These are phyloP conservation scores for Neria commutata DNA, from an alignment of 2,888 invertebrate genomes.

Conservation along the genomic window DNA sequence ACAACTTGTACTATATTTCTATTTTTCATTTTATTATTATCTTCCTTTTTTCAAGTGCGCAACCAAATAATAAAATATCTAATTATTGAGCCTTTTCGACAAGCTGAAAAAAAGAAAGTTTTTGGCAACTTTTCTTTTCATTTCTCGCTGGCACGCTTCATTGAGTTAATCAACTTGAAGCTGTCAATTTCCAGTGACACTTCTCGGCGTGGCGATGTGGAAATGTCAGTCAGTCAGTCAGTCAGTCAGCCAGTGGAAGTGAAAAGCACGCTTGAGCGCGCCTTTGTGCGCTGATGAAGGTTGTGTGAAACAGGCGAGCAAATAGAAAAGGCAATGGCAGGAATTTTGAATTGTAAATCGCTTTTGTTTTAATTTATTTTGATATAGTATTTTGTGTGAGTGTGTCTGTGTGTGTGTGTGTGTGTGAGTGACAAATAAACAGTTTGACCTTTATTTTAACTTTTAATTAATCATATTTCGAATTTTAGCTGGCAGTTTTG, in stretches of 20 bases:
- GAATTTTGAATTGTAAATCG: background rate
- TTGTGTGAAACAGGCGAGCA: background rate
- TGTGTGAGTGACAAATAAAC: background rate
- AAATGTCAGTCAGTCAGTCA: slow-evolving; percentile 3
- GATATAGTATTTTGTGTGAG: background rate
- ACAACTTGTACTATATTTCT: no score
- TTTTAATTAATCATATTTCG: background rate
- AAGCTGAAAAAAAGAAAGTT: no score
- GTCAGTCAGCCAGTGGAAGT: background rate
- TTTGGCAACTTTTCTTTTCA: no score
- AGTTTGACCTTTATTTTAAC: background rate
- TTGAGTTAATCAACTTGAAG: slow-evolving; percentile 4
- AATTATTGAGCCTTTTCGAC: background rate
- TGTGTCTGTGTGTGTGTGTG: no score
- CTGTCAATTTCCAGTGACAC: slow-evolving; percentile 1
- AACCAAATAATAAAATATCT: no score
- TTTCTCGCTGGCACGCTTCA: no score
- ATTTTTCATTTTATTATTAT: no score
- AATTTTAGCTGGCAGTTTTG: background rate
- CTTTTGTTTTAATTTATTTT: background rate
- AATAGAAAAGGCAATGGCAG: background rate
- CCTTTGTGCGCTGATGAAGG: background rate
- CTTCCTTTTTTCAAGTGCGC: no score
- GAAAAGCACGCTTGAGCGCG: background rate
- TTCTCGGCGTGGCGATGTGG: slow-evolving; percentile 3